Conservation (phyloP, 2,888 invertebrate genomes). For the Hecatera dysodea region DNA sequence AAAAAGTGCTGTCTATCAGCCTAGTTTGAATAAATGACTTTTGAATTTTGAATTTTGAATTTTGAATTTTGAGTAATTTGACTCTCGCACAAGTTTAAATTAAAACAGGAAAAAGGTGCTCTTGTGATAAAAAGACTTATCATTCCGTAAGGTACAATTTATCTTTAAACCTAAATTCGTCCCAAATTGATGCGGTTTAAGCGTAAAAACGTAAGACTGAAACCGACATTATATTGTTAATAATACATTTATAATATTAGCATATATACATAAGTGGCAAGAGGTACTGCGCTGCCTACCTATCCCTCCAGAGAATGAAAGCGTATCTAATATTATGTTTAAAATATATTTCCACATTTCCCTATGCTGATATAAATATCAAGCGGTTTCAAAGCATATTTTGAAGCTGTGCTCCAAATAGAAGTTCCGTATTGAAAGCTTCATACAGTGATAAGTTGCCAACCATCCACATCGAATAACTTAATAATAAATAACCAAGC, state of each 20-base stretch:
- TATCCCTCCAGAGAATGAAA: background rate
- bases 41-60: no score
- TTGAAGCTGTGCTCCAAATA: slow-evolving; percentile 40
- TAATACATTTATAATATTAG: background rate
- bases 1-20: no score
- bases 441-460: slow-evolving; percentile 52
- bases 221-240: background rate
- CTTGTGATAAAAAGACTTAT: no score
- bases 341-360: slow-evolving; percentile 37
- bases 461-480: slow-evolving; percentile 44
- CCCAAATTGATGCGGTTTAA: no score
- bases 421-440: slow-evolving; percentile 55
- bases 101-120: no score
- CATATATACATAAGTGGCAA: no score
- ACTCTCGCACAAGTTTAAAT: no score
- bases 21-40: no score
- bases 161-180: no score
- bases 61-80: no score
- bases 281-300: background rate
- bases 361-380: slow-evolving; percentile 33
- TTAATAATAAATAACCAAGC: slow-evolving; percentile 52
- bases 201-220: no score
- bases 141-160: no score
- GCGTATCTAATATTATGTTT: background rate
- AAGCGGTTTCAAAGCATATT: slow-evolving; percentile 47